Base-by-base conservation (phyloP, 2,888 invertebrate genomes). In the Empis livida region DNA sequence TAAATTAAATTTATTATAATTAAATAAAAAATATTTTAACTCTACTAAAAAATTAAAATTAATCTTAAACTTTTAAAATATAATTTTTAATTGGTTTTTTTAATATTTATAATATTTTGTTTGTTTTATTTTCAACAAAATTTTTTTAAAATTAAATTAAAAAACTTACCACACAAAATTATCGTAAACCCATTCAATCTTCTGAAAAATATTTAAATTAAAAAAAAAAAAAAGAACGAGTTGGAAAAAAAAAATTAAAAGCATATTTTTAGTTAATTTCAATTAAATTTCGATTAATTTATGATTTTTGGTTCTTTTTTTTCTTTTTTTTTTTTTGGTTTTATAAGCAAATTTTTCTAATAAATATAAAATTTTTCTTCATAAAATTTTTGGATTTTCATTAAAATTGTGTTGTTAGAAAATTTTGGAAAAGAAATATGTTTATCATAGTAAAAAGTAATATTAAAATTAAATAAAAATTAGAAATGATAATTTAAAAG, bases 121-220 rank as follows among this genome's bases (percentile, higher is more conserved):
- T 57, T 50, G 20, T 40, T 45, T 49, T 50, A 17, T 37, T 44
- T 14, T 16, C 44, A 38, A 42, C 43, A 42, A 44, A n/a, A n/a
- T 40, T 5, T 20, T 20, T 13, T 41, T 41, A 23, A 5, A 42
- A 30, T 31, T 48, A 45, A 49, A 49, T 57, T 56, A 61, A 61
- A 58, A 61, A 68, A 68, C 67, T 68, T 68, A 68, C 67, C 67
- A 68, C 67, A 68, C 67, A 68, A 68, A 68, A 68, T 65, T 58
- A 61, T 57, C 62, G 59, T 62, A 59, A 60, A 65, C 68, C 68
- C 67, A 64, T 68, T 68, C 65, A 68, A 68, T 68, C 67, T 68
- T 68, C 67, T 68, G 67, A 63, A 65, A 64, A 62, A 65, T 63
- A 65, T 65, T 63, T 49, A 53, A 48, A 51, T 49, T 39, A 32